Evolutionary conservation across 2,888 invertebrate genomes (phyloP).

Genomic region (Andrena praecox): DNA sequence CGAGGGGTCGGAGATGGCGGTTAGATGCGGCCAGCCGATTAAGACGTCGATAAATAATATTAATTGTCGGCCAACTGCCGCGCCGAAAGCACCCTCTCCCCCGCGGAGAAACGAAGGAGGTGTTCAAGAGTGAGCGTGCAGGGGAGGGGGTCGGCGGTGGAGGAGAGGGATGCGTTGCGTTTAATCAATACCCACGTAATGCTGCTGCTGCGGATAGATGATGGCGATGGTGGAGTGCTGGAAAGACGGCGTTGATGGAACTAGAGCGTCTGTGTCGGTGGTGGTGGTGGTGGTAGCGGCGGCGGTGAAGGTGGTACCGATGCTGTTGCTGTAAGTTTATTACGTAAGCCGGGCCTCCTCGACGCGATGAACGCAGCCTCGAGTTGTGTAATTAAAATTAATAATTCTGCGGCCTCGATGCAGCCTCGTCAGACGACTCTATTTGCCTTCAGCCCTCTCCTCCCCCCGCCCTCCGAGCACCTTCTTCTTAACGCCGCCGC

Average conservation of each 20-base stretch:
- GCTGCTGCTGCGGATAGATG: conserved; percentile 75
- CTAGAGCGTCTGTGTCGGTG: conserved; percentile 48
- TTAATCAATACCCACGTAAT: conserved; percentile 83
- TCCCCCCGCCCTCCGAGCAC: not conserved
- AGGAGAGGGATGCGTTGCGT: conserved; percentile 77
- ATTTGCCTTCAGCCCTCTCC: conserved; percentile 54
- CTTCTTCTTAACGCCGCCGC: conserved; percentile 35
- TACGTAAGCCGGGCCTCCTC: conserved; percentile 69
- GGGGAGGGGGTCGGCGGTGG: conserved; percentile 33
- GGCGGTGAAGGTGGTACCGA: conserved; percentile 56
- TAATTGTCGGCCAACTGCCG: conserved; percentile 80
- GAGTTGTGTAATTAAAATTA: conserved; percentile 75
- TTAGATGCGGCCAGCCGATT: conserved; percentile 83
- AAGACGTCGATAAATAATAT: conserved; percentile 85
- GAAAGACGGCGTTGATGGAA: conserved; percentile 61
- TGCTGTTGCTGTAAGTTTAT: conserved; percentile 74
- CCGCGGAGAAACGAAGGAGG: not conserved
- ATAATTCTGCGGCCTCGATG: conserved; percentile 72
- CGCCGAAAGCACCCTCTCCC: conserved; percentile 57
- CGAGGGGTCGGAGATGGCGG: conserved; percentile 63
- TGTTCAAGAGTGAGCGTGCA: conserved; percentile 11
- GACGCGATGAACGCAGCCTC: conserved; percentile 62
- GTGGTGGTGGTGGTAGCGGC: conserved; percentile 27
- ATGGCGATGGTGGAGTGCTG: conserved; percentile 66
- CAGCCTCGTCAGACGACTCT: conserved; percentile 72